A percentile compares a stretch with the other conserved stretches of the same genome.
These are phyloP conservation scores for Danaus plexippus DNA, from an alignment of 1,140 invertebrate genomes.

Conservation along the genomic window DNA sequence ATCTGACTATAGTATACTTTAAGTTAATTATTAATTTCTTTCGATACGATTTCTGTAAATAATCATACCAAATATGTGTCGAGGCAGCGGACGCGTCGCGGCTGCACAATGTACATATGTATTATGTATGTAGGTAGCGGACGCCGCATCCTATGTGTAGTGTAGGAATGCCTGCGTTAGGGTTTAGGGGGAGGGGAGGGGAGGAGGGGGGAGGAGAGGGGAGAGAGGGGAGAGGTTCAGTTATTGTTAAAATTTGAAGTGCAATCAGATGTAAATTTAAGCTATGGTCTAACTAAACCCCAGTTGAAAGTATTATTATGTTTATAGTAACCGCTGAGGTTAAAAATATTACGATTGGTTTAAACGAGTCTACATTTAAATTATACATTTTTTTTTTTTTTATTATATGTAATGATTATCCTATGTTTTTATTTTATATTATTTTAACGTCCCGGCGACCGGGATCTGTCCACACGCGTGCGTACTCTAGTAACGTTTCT, in stretches of 20 bases:
- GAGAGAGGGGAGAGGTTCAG: slow-evolving; percentile 48
- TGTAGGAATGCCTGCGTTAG: no score
- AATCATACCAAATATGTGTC: slow-evolving; percentile 66
- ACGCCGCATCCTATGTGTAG: slow-evolving; percentile 33
- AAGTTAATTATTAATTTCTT: slow-evolving; percentile 41
- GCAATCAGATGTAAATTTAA: slow-evolving; percentile 67
- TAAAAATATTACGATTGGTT: slow-evolving; percentile 68
- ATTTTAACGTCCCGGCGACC: slow-evolving; percentile 30
- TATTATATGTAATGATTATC: slow-evolving; percentile 31
- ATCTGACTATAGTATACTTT: slow-evolving; percentile 37
- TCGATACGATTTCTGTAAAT: slow-evolving; percentile 61
- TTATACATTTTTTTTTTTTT: slow-evolving; percentile 67
- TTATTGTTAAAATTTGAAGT: slow-evolving; percentile 67
- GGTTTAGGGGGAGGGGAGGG: no score
- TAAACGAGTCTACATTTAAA: slow-evolving; percentile 63
- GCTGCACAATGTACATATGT: slow-evolving; percentile 27
- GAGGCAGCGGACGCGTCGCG: slow-evolving; percentile 30
- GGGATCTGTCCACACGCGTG: slow-evolving; percentile 11
- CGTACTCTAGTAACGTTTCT: slow-evolving; percentile 13
- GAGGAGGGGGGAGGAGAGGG: no score
- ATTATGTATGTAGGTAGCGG: slow-evolving; percentile 48
- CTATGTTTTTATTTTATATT: slow-evolving; percentile 53
- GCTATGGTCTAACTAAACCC: slow-evolving; percentile 51
- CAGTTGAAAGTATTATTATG: slow-evolving; percentile 71
- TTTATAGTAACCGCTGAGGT: slow-evolving; percentile 66